These are phyloP conservation scores for Pseudorasbora parva DNA, from an alignment of 2,113 vertebrate species.

Conservation along the genomic window DNA sequence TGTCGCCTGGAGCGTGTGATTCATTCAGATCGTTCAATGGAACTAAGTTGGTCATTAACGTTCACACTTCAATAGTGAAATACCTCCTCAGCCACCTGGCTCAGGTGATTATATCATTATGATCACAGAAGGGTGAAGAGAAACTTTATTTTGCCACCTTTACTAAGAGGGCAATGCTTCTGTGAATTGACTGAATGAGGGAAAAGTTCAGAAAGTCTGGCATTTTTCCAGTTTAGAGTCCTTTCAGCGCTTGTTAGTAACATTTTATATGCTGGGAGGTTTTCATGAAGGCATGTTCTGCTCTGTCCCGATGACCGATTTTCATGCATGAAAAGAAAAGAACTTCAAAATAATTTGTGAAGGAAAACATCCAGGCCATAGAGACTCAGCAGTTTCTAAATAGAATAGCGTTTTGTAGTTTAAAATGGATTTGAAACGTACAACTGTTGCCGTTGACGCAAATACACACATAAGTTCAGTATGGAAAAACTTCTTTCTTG, in stretches of 20 bases:
- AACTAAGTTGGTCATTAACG: constrained; percentile 48
- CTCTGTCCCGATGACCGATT: neutral
- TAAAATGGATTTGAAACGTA: neutral
- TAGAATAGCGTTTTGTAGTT: neutral
- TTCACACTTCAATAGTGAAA: constrained; percentile 40
- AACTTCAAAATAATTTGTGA: neutral
- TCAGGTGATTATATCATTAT: constrained; percentile 31
- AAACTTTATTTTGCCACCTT: constrained; percentile 4
- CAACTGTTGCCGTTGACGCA: neutral
- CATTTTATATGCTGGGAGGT: neutral
- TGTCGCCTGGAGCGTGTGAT: neutral
- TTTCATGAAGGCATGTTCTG: neutral
- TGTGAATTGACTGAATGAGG: neutral
- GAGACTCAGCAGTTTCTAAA: constrained; percentile 6
- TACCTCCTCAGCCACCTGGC: constrained; percentile 22
- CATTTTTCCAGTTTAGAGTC: neutral
- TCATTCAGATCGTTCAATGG: constrained; percentile 19
- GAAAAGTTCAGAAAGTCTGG: neutral
- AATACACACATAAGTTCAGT: neutral
- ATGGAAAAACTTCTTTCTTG: constrained; percentile 37
- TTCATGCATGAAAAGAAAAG: neutral
- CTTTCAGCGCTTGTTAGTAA: neutral
- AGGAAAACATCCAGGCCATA: neutral
- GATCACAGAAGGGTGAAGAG: neutral
- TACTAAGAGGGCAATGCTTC: neutral